Evolutionary conservation across 2,888 invertebrate species (phyloP).

Genomic region (Stictocephala bisonia): DNA sequence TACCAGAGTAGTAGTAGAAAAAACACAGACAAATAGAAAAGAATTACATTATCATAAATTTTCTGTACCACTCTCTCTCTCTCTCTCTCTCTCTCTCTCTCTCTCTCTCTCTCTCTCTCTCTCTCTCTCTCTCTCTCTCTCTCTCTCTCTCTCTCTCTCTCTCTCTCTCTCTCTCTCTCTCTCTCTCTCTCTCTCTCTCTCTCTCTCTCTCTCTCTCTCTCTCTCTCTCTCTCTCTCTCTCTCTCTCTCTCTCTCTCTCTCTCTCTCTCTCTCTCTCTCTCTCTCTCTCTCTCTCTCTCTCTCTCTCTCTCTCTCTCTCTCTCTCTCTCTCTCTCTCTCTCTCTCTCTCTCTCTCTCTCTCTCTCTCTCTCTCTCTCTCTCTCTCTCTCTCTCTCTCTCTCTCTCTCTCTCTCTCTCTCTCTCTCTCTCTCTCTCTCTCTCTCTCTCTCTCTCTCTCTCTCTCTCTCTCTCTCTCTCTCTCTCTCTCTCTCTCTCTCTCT

Average conservation of each 20-base stretch:
- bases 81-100: neutral
- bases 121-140: neutral
- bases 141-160: neutral
- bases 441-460: slow-evolving; percentile 5
- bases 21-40: too few species aligned
- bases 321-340: slow-evolving; percentile 1
- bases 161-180: neutral
- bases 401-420: slow-evolving; percentile 9
- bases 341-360: slow-evolving; percentile 9
- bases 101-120: neutral
- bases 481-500: slow-evolving; percentile 9
- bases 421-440: slow-evolving; percentile 5
- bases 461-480: slow-evolving; percentile 9
- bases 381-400: slow-evolving; percentile 1
- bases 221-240: slow-evolving; percentile 9
- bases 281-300: slow-evolving; percentile 9
- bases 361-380: slow-evolving; percentile 1
- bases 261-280: slow-evolving; percentile 5
- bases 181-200: neutral
- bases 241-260: slow-evolving; percentile 5
- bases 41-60: too few species aligned
- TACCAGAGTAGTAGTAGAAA: too few species aligned
- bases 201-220: neutral
- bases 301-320: slow-evolving; percentile 5
- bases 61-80: neutral